Evolutionary conservation across 2,797 vertebrate species (phyloP), one percentile per base, ranked within the genome.

Genomic region (Phrynocephalus guinanensis): DNA sequence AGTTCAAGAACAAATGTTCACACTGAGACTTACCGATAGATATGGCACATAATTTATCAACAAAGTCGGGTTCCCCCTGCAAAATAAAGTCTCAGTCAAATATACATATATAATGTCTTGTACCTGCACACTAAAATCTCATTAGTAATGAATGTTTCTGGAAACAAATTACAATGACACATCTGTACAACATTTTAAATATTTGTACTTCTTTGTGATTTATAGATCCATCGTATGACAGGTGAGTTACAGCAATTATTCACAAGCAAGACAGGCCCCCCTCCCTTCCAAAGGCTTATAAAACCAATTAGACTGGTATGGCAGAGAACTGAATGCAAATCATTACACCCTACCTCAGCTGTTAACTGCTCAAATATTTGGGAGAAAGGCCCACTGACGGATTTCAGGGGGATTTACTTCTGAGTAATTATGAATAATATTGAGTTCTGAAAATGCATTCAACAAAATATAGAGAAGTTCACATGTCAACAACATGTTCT

Each of bases 1-100:
- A 89, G 60, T 91, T 89, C 44, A 67, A 26, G 71, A 91, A 89
- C 56, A 86, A 86, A 83, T 1, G 86, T 87, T 60, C 16, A 92
- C 89, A 44, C 48, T 88, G 83, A 76, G 75, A 92, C 88, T 38
- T 10, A 81, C 79, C 90, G 93, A 6, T 38, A 15, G 63, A 86
- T 56, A 24, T 89, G 90, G 48, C 28, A 75, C 11, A 91, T 71
- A 87, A 86, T 93, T 79, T 30, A 84, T 84, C 1, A 22, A 28
- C 0, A 3, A 13, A 52, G 78, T 72, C 73, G 56, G 7, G 11
- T 11, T 2, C 9, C 56, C 30, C 10, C 3, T 15, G 9, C 5
- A 6, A 18, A 15, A 79, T 79, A 66, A 13, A 3, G 30, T 79
- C 30, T 60, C 50, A 75, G 44, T 50, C 68, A 67, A 8, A 81